Evolutionary conservation across 2,797 vertebrate genomes (phyloP).

Genomic region (Periparus ater): DNA sequence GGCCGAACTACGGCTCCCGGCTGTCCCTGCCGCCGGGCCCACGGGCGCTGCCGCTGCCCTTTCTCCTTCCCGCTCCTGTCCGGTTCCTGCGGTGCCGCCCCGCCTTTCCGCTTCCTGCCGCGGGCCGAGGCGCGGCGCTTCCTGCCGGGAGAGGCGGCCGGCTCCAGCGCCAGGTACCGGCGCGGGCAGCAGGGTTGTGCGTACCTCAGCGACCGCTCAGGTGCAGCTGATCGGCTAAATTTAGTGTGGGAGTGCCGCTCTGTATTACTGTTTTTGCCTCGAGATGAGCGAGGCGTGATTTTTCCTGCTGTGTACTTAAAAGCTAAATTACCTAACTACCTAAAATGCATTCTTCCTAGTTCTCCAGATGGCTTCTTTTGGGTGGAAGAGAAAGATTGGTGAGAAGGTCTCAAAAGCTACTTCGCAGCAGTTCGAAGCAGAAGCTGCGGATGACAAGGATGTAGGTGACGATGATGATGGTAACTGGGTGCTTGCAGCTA

Average conservation of each 20-base stretch:
- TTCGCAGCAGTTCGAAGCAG: constrained; percentile 88
- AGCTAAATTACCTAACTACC: not conserved
- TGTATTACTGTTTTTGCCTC: fast-evolving
- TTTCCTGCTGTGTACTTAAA: too few relatives aligned
- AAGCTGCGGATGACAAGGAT: constrained; percentile 78
- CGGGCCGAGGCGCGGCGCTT: too few relatives aligned
- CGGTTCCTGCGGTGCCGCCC: not conserved
- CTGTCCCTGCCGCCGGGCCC: not conserved
- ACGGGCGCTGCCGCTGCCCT: too few relatives aligned
- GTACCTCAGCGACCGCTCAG: fast-evolving
- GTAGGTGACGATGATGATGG: constrained; percentile 63
- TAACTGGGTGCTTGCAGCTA: constrained; percentile 83
- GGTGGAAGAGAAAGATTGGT: constrained; percentile 94
- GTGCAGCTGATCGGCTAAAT: fast-evolving
- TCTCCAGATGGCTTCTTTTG: constrained; percentile 91
- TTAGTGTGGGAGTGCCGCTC: fast-evolving
- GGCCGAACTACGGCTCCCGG: not conserved
- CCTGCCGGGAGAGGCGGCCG: not conserved
- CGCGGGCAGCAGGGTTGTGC: fast-evolving
- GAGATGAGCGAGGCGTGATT: fast-evolving
- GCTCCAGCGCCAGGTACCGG: not conserved
- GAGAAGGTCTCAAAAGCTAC: constrained; percentile 90
- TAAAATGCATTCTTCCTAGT: not conserved
- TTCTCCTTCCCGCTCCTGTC: not conserved
- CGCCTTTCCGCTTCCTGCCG: not conserved